Base-by-base conservation (phyloP, 1,140 invertebrate species). In the Hylyphantes graminicola region DNA sequence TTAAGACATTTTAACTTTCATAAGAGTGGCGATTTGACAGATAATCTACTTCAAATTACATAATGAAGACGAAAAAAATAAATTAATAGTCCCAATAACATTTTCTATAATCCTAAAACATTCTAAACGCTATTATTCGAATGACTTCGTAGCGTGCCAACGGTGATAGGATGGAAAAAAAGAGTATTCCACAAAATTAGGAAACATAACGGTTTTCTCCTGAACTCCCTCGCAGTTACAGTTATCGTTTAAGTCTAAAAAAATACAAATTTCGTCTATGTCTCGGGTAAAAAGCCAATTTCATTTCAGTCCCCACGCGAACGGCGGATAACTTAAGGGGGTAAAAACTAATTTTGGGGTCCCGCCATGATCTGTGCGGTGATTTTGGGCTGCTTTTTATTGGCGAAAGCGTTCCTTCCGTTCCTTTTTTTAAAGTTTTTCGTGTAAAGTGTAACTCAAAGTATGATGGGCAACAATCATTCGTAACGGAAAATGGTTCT, bases 401-500 rank as follows among this genome's bases (percentile, higher is more conserved):
- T 83, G 80, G 80, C 63, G 72, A 83, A 83, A 83, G 35, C 75
- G 70, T 74, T 75, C 53, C 59, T 59, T 75, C 57, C 21, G 70
- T 74, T 75, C 53, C 72, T 59, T 75, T 54, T n/a, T 59, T 68
- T 15, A 12, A 75, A 51, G 57, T 54, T 83, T 35, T 75, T 65
- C 80, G 80, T 83, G 80, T 83, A 83, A 83, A 83, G 68, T 83
- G 80, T 75, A 75, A 75, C 80, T 75, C 80, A 83, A 83, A 83
- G 80, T 83, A 83, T 83, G 70, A 83, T 83, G 72, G 72, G 80
- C 80, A 63, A 73, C 80, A 73, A 83, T 83, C 80, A 83, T 72
- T 65, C 48, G 15, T 59, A 19, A 54, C 53, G 51, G 57, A 21
- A 64, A 64, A 53, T 48, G 65, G 79, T 73, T 81, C 61, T 51